Conservation (phyloP, 1,140 invertebrate species). For the Agraylea sexmaculata region DNA sequence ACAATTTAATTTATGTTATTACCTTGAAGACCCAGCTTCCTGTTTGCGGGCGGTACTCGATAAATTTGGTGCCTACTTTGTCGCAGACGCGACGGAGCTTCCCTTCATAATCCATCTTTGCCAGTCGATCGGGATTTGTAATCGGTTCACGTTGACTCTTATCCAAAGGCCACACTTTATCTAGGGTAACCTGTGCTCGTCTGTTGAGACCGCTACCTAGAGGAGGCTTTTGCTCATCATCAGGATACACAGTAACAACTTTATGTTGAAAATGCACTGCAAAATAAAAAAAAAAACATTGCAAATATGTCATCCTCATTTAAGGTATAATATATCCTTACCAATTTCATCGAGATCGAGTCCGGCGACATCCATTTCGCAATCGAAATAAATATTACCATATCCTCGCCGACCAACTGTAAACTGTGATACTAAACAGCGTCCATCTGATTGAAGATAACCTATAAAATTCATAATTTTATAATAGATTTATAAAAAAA, state of each 20-base stretch:
- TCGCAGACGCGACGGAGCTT: slow-evolving; percentile 74
- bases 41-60: slow-evolving; percentile 89
- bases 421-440: slow-evolving; percentile 80
- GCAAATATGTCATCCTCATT: background rate
- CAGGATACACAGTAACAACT: slow-evolving; percentile 62
- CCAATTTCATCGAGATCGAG: slow-evolving; percentile 82
- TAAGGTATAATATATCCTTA: slow-evolving; percentile 25
- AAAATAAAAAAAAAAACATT: slow-evolving; percentile 14
- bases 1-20: slow-evolving; percentile 11
- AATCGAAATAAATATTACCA: slow-evolving; percentile 84
- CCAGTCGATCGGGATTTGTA: slow-evolving; percentile 61
- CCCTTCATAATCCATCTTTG: slow-evolving; percentile 75
- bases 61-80: slow-evolving; percentile 79
- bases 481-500: slow-evolving; percentile 7
- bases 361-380: slow-evolving; percentile 76
- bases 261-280: slow-evolving; percentile 62
- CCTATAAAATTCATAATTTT: slow-evolving; percentile 24
- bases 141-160: slow-evolving; percentile 72
- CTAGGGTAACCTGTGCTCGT: slow-evolving; percentile 82
- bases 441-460: slow-evolving; percentile 55
- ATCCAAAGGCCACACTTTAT: slow-evolving; percentile 89
- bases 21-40: slow-evolving; percentile 92
- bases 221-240: slow-evolving; percentile 58
- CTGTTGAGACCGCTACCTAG: slow-evolving; percentile 82
- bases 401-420: slow-evolving; percentile 83